These are phyloP conservation scores for Pangasianodon gigas DNA, from an alignment of 2,113 vertebrate species.

Conservation along the genomic window DNA sequence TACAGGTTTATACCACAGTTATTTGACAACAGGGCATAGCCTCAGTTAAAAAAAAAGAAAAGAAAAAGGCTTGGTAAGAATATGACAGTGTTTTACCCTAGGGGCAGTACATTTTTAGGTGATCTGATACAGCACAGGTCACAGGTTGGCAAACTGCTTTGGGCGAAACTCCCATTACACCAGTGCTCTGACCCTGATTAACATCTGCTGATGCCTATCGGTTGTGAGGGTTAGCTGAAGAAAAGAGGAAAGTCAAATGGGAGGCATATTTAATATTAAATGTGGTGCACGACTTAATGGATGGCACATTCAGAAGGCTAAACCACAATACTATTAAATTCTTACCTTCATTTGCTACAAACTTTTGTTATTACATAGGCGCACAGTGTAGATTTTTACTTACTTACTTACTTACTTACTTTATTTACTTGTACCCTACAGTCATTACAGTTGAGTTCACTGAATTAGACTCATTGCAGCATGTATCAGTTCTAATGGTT, in stretches of 20 bases:
- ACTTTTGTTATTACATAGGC: not conserved
- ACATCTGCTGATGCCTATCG: slow-evolving; percentile 35
- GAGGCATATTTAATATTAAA: not conserved
- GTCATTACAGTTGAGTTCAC: not conserved
- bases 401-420: no score
- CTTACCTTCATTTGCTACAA: not conserved
- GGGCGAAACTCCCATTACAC: slow-evolving; percentile 5
- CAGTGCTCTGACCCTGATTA: slow-evolving; percentile 14
- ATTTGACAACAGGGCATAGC: not conserved
- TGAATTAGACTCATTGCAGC: not conserved
- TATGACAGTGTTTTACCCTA: not conserved
- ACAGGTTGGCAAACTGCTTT: slow-evolving; percentile 16
- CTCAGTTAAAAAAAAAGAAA: not conserved
- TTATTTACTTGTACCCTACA: not conserved
- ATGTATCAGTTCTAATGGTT: not conserved
- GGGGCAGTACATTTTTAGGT: slow-evolving; percentile 9
- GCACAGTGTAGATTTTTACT: not conserved
- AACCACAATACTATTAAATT: not conserved
- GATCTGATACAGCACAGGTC: slow-evolving; percentile 12
- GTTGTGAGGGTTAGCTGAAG: not conserved
- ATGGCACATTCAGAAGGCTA: not conserved
- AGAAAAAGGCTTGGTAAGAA: not conserved
- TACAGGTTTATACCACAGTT: not conserved
- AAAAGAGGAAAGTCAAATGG: slow-evolving; percentile 2
- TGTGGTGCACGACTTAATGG: not conserved